Base-by-base conservation (phyloP, 2,888 invertebrate genomes). In the Thumatha senex region DNA sequence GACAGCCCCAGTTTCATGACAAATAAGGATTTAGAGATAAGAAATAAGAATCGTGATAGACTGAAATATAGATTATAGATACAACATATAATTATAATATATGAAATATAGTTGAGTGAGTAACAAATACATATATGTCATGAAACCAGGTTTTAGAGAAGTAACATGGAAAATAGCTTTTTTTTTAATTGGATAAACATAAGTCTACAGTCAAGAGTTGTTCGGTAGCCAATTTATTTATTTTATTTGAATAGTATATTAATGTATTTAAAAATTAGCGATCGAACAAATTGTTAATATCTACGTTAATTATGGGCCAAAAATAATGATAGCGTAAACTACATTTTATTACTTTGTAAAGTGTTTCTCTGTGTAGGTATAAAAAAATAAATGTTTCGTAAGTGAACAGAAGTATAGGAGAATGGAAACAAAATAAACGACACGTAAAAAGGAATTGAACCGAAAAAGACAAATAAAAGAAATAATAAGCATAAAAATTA, bases 321-420 rank as follows among this genome's bases (percentile, higher is more conserved):
- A 82, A 78, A 84, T 80, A 84, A 83, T 78, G 57, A 82, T 84
- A 86, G 89, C 89, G 68, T 76, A 61, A 49, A 77, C 85, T 85
- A 86, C 85, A 57, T 74, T 76, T 72, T 71, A 80, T 83, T 80
- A 84, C 74, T 85, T 64, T 91, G 91, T 90, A 78, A 85, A 89
- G 91, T 91, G 91, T 91, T 91, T 89, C 91, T 91, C 91, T 92
- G 91, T 91, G 88, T 89, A 86, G 86, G 89, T 88, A 79, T 78
- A 77, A 80, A 77, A 80, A 88, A 84, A 76, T 75, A 78, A 79
- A 76, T 74, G 51, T 58, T 70, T 80, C 63, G 79, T 80, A 85
- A 68, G 70, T 80, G 69, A 89, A 89, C 80, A 76, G 82, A 89
- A 89, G 84, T 77, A 86, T 77, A 84, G 85, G 86, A 89, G 80